Evolutionary conservation across 2,113 vertebrate species (phyloP), one percentile per base, ranked within the genome.

Genomic region (Plecotus auritus): DNA sequence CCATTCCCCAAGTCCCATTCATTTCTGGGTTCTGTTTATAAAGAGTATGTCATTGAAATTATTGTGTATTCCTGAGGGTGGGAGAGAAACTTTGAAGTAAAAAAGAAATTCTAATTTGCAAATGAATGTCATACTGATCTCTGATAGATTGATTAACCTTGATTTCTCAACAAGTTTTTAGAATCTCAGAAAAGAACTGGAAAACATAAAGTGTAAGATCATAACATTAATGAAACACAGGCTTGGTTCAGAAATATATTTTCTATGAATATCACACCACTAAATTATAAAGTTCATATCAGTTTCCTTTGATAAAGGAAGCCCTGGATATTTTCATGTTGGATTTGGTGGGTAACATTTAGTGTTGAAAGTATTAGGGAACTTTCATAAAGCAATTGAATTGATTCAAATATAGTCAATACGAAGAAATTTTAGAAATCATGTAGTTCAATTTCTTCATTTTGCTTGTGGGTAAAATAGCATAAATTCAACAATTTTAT

Each of bases 41-140:
- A 97, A 95, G 18, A 95, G 40, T 66, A 70, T 85, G 51, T 72
- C 87, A 89, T 67, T 96, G 93, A 96, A 93, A 96, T 93, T 92
- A 82, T 76, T 73, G n/a, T 83, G 9, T 73, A 94, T 95, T 96
- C 83, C 93, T 84, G 30, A 81, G 64, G 30, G 78, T 85, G 73
- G 10, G 30, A 89, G 35, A 92, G 35, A 47, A 96, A 91, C 64
- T 85, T 89, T 93, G 80, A 93, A 83, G 49, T 80, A 76, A 84
- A 67, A 95, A 96, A 87, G 4, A 47, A 84, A 95, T 87, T 76
- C 4, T 61, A 88, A 78, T 72, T 90, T 91, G 35, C 32, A 88
- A 66, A 89, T 84, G 56, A 91, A 49, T 91, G n/a, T 81, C 51
- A 51, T 72, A 66, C 49, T 61, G 35, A 51, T 91, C 70, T 93